Percentiles rank a stretch among this genome's conserved stretches.
phyloP scores from a whole-genome alignment of 2,888 invertebrate genomes.

The Cheiracanthium punctorium region DNA sequence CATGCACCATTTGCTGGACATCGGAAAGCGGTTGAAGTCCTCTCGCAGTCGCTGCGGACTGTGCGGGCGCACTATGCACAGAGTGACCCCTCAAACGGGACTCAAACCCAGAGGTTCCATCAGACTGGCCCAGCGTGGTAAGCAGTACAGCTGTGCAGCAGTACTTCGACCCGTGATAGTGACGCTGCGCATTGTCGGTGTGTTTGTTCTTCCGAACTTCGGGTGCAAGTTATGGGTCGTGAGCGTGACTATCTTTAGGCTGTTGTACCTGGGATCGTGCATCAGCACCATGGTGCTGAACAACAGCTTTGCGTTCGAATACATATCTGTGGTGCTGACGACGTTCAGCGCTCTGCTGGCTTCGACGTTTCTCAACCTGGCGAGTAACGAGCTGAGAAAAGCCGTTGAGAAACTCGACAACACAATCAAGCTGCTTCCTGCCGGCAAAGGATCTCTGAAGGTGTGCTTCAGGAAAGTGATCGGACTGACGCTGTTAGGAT shows the following conservation, averaged over 20 bases:
- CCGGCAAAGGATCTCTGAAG: conserved; percentile 39
- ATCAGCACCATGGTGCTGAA: conserved; percentile 59
- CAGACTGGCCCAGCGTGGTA: conserved; percentile 2
- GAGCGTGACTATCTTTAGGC: conserved; percentile 34
- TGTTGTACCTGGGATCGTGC: conserved; percentile 54
- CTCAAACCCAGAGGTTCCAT: conserved; percentile 23
- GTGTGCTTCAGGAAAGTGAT: conserved; percentile 41
- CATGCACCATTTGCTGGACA: conserved; percentile 63
- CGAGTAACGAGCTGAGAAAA: conserved; percentile 33
- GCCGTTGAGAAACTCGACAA: conserved; percentile 51
- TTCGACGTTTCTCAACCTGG: conserved; percentile 36
- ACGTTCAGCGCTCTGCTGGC: conserved; percentile 50
- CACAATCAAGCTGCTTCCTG: conserved; percentile 51
- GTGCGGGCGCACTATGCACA: conserved; percentile 42
- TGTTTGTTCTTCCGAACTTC: conserved; percentile 35
- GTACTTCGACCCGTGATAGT: conserved; percentile 53
- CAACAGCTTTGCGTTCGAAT: conserved; percentile 60
- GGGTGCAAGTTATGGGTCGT: conserved; percentile 57
- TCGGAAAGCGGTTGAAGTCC: conserved; percentile 21
- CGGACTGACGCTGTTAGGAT: conserved; percentile 48
- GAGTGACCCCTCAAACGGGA: conserved; percentile 37
- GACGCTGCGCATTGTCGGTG: conserved; percentile 45
- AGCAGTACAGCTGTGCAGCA: conserved; percentile 47
- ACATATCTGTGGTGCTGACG: conserved; percentile 63
- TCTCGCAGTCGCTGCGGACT: conserved; percentile 32